A percentile compares a stretch with the other conserved stretches of the same genome.
Evolutionary conservation across 2,113 vertebrate genomes (phyloP).

Genomic region (Australoheros scitulus): DNA sequence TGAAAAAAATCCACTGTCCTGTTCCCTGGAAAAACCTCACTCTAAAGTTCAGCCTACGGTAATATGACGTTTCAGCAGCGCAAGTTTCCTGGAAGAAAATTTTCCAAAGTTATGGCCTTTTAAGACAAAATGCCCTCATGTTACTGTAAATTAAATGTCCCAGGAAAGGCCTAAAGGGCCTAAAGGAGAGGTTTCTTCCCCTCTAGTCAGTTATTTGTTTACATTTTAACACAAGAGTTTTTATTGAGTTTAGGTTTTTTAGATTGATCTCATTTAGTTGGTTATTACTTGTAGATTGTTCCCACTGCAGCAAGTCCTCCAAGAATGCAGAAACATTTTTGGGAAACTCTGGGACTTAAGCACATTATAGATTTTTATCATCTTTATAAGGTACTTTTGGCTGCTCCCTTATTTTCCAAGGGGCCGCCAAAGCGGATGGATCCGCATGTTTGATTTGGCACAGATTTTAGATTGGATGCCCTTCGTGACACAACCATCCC

Average conservation of each 20-base stretch:
- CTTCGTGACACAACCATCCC: background rate
- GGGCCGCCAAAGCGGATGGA: background rate
- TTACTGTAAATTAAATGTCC: background rate
- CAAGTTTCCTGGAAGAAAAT: background rate
- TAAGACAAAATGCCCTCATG: background rate
- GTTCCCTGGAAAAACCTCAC: background rate
- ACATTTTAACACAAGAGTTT: background rate
- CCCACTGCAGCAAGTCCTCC: background rate
- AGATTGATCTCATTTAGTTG: background rate
- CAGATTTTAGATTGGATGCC: background rate
- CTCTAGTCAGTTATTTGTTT: background rate
- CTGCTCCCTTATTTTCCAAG: background rate
- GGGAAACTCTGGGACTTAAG: no score
- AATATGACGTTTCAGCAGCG: background rate
- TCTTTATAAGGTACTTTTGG: background rate
- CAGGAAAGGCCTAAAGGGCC: constrained; percentile 23
- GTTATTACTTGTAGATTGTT: background rate
- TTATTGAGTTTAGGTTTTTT: background rate
- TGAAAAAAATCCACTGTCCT: background rate
- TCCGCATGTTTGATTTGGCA: background rate
- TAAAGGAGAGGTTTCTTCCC: constrained; percentile 5
- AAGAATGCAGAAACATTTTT: no score
- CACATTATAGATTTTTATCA: background rate
- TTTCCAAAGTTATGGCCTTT: background rate
- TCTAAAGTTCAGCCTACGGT: constrained; percentile 14